Evolutionary conservation across 2,888 invertebrate genomes (phyloP).

Genomic region (Diarsia dahlii): DNA sequence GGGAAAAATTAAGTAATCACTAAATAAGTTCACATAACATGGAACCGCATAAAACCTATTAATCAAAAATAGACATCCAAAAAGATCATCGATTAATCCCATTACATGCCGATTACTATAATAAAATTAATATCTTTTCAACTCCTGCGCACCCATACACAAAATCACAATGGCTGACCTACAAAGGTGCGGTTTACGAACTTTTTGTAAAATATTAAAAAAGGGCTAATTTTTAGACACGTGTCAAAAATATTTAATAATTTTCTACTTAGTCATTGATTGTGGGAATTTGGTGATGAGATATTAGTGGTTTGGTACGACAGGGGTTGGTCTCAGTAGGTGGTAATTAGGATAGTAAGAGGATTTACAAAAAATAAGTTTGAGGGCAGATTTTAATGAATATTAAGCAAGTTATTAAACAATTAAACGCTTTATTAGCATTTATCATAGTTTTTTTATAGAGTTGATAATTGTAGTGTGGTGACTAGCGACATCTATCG

Average conservation of each 20-base stretch:
- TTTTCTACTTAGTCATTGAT: conserved; percentile 75
- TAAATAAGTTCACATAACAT: neutral
- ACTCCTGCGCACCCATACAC: conserved; percentile 50
- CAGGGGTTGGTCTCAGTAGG: conserved; percentile 46
- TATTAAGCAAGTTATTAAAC: neutral
- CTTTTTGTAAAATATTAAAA: conserved; percentile 57
- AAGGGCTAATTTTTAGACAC: conserved; percentile 78
- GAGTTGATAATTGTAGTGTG: too few relatives aligned
- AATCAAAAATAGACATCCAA: conserved; percentile 47
- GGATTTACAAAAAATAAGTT: neutral
- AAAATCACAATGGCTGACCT: conserved; percentile 52
- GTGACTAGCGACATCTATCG: too few relatives aligned
- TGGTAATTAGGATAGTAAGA: conserved; percentile 20
- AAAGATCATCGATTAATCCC: conserved; percentile 54
- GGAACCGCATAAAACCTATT: neutral
- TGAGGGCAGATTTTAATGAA: neutral
- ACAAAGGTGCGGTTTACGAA: conserved; percentile 61
- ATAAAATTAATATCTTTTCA: conserved; percentile 61
- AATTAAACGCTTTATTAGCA: neutral
- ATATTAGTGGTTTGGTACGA: conserved; percentile 47
- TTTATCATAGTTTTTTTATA: neutral
- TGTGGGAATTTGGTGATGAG: conserved; percentile 76
- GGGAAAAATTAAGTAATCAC: neutral
- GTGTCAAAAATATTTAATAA: conserved; percentile 75
- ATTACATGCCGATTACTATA: conserved; percentile 60